Percentiles rank a stretch among this genome's conserved stretches.
These are phyloP conservation scores for Coremacera marginata DNA, from an alignment of 2,888 invertebrate genomes.

Conservation along the genomic window DNA sequence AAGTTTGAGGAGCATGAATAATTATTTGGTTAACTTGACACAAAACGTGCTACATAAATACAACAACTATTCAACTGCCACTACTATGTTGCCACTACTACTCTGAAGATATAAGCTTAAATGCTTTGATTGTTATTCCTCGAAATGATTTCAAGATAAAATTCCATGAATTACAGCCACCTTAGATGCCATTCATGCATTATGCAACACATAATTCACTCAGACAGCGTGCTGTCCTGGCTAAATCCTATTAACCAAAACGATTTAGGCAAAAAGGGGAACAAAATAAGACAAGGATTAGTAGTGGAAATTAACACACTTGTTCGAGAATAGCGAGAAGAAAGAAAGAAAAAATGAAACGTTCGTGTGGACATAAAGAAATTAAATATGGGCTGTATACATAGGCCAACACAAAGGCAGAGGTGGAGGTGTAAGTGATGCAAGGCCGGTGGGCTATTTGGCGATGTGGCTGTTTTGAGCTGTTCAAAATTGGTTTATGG, in stretches of 20 bases:
- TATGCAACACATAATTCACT: background rate
- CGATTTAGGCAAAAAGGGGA: background rate
- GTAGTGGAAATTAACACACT: conserved; percentile 10
- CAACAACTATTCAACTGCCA: too few species aligned
- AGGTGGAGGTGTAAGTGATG: too few species aligned
- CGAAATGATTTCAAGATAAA: background rate
- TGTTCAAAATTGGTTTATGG: background rate
- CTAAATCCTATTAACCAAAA: conserved; percentile 20
- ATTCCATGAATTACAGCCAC: background rate
- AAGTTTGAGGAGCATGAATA: too few species aligned
- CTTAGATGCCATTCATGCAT: too few species aligned
- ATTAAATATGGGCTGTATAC: background rate
- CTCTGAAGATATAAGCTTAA: too few species aligned
- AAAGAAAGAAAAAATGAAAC: background rate
- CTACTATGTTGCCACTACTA: too few species aligned
- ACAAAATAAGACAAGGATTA: background rate
- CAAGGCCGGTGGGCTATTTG: background rate
- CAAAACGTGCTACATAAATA: too few species aligned
- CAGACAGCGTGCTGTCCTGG: background rate
- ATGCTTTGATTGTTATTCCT: background rate
- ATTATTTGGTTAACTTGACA: too few species aligned
- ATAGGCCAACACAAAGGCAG: background rate
- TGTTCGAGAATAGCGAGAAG: background rate
- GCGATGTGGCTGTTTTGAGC: background rate
- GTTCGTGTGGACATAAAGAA: background rate